Base-by-base conservation (phyloP, 92 coral and sea anemone genomes). In the Siderastrea radians region DNA sequence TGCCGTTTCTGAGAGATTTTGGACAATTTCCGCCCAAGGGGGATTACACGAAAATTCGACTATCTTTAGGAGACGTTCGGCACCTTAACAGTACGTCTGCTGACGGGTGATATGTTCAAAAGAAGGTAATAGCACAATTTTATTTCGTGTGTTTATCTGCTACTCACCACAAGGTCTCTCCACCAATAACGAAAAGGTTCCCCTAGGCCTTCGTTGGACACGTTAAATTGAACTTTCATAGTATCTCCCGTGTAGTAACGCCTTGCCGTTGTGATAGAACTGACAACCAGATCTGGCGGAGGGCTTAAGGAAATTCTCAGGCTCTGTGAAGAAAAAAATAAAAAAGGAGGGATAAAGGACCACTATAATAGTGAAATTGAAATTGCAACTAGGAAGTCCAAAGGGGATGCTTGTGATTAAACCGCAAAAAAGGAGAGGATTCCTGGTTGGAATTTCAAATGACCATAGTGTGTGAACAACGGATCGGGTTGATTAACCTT, bases 271-370 rank as follows among this genome's bases (percentile, higher is more conserved):
- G 54, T 55, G 44, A 94, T 74, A 8, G 86, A 84, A 69, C 74
- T 84, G 43, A 94, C 95, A 48, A 92, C 90, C 13, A 94, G 90
- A 63, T 94, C 97, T 67, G 97, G 97, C n/a, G 97, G 97, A 62
- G 98, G 98, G 43, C 90, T 78, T n/a, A 94, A 78, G 13, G 78
- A 59, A 17, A 94, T 89, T 53, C 83, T 83, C n/a, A 88, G 64
- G 14, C 58, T 12, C 87, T 94, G 67, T 82, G 89, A 63, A 12
- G 26, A 55, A 64, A 57, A 7, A 79, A 62, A 61, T 12, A 60
- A 57, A 68, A 51, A 51, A 2, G 13, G 4, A 68, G 54, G 52
- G 50, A 3, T 7, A 12, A 26, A 26, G 9, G 14, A 19, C 5
- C 10, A 14, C 49, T 17, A 6, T 6, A 65, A 26, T 26, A 26